Base-by-base conservation (phyloP, 2,888 invertebrate genomes). In the Oligia fasciuncula region DNA sequence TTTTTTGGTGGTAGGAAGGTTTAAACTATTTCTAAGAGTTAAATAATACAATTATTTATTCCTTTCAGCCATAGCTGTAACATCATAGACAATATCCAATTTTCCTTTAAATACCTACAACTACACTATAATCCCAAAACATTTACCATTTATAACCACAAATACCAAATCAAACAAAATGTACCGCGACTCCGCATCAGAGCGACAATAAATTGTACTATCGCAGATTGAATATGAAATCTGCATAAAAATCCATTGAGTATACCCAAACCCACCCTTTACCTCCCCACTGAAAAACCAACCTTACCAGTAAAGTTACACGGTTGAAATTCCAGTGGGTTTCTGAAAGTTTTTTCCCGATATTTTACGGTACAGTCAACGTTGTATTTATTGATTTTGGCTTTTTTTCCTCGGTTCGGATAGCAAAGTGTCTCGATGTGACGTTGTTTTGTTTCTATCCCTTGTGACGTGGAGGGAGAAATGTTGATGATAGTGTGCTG, bases 151-250 rank as follows among this genome's bases (percentile, higher is more conserved):
- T 81, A 69, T 9, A 68, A 43, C 68, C 79, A 72, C 54, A 74
- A 73, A 84, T 70, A 77, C 77, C 70, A 84, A 86, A 85, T 86
- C 74, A 71, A 73, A 84, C 69, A 62, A 71, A 80, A 82, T 78
- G 43, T 73, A 72, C 83, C 77, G 62, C 81, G 76, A 82, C 63
- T 80, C 72, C 78, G 87, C 90, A 88, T 91, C 90, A 87, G 84
- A 80, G 79, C 84, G 80, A 89, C 92, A 90, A 91, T 93, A 93
- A 93, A 93, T 93, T 90, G 87, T 87, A 85, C 90, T 93, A 93
- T 94, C 93, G 90, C 91, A 93, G 92, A 94, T 94, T 93, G 92
- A 93, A 94, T 94, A 94, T 93, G 93, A 93, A 93, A 94, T 93
- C 92, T 93, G 92, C 91, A 92, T 92, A 92, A 93, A 91, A 91